Conservation (phyloP, 2,888 invertebrate species). For the Nomada ruficornis region DNA sequence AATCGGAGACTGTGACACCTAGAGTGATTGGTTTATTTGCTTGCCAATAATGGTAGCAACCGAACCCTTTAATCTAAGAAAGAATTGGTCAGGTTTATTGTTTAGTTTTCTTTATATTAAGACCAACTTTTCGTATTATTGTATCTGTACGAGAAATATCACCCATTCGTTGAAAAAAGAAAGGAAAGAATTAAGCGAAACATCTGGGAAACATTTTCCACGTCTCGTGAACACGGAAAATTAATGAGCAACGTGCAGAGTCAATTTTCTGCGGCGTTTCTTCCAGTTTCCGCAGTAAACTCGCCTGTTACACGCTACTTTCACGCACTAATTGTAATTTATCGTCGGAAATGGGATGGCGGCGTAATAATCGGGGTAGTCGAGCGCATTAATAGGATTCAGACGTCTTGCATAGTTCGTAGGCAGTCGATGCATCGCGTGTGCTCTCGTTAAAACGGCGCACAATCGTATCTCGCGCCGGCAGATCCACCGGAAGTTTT, state of each 20-base stretch:
- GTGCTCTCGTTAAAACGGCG: conserved; percentile 31
- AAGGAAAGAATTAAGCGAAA: background rate
- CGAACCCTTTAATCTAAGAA: too few species aligned
- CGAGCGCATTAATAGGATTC: conserved; percentile 66
- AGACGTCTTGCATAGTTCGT: conserved; percentile 34
- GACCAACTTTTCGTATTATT: too few species aligned
- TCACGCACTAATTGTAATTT: conserved; percentile 56
- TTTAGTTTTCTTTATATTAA: too few species aligned
- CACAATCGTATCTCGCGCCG: conserved; percentile 56
- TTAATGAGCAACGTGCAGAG: background rate
- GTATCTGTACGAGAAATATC: too few species aligned
- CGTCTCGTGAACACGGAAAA: background rate
- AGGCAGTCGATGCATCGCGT: conserved; percentile 34
- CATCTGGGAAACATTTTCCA: background rate
- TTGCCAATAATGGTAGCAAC: too few species aligned
- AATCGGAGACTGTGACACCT: too few species aligned
- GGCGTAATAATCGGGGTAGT: conserved; percentile 53
- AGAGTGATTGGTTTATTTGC: too few species aligned
- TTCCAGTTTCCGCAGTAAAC: conserved; percentile 24
- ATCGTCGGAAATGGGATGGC: conserved; percentile 46
- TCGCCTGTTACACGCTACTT: conserved; percentile 45
- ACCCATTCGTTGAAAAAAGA: background rate
- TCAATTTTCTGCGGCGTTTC: conserved; percentile 14
- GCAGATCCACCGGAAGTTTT: conserved; percentile 41
- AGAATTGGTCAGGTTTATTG: too few species aligned